Evolutionary conservation across 2,113 vertebrate species (phyloP), one percentile per base, ranked within the genome.

Genomic region (Rhinopomastus cyanomelas): DNA sequence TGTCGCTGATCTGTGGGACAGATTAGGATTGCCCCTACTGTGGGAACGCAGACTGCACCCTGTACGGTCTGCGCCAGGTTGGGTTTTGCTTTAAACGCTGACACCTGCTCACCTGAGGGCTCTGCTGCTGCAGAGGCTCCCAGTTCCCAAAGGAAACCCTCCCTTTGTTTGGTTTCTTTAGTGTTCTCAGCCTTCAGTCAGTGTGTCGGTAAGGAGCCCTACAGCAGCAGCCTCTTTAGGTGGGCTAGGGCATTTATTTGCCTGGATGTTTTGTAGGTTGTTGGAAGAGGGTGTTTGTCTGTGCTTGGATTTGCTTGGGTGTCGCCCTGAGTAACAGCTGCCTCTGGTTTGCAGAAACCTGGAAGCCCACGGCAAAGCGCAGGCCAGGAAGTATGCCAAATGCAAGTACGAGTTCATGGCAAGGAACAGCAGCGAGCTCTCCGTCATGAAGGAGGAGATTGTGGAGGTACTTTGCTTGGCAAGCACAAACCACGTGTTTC

Each of bases 361-460:
- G 14, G 98, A 98, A 17, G 92, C 92, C 14, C 97, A 97, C 56
- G 84, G 36, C 60, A 96, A 97, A 95, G 73, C 94, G 64, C 98
- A 97, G 52, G 67, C 92, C 55, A 98, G 97, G 95, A 98, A 97
- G 82, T 98, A 98, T 49, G 99, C 99, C 98, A 98, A 98, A 97
- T 99, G 98, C 52, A 99, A 98, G 89, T 99, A 99, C 0, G 99
- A 99, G 94, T 99, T 99, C 89, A 96, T 98, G 96, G 99, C 98
- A 49, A 98, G 99, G 64, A 99, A 99, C 95, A 97, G 91, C 97
- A 99, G 98, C 5, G 99, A 99, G 87, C 98, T 99, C 71, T 99
- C 99, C 1, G 98, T 99, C 39, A 59, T 98, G 72, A 99, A 98
- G 92, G 99, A 99, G 71, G 98, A 99, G 76, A 92, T 99, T 2